phyloP scores from a whole-genome alignment of 2,113 vertebrate genomes.

The Addax nasomaculatus region DNA sequence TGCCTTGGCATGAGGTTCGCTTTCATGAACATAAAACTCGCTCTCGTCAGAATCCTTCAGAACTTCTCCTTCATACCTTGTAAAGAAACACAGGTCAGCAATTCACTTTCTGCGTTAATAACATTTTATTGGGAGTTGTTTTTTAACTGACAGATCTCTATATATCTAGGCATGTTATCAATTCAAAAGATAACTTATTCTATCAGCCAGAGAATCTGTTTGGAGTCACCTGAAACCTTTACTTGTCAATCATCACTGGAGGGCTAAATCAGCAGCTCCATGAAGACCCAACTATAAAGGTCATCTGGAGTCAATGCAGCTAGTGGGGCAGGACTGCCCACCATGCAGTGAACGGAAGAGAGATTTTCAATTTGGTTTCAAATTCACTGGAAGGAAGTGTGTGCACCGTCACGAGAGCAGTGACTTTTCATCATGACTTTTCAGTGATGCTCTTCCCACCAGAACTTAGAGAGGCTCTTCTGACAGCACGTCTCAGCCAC shows the following conservation, averaged over 20 bases:
- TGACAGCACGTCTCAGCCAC: not conserved
- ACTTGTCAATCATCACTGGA: not conserved
- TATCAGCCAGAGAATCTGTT: not conserved
- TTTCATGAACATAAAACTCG: slow-evolving; percentile 82
- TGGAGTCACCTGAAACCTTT: not conserved
- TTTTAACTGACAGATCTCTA: not conserved
- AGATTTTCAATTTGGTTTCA: not conserved
- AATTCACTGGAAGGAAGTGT: not conserved
- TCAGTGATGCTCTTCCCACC: not conserved
- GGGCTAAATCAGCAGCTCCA: not conserved
- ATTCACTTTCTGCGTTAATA: not conserved
- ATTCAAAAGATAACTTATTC: not conserved
- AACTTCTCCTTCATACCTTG: slow-evolving; percentile 80
- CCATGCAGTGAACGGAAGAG: not conserved
- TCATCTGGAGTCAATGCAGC: not conserved
- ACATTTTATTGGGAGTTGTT: not conserved
- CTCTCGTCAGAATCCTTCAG: slow-evolving; percentile 79
- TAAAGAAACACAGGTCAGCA: slow-evolving; percentile 84
- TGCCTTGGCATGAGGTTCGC: slow-evolving; percentile 88
- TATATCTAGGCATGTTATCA: not conserved
- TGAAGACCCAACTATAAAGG: not conserved
- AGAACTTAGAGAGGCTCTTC: not conserved
- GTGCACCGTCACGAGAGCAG: not conserved
- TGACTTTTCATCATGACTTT: not conserved
- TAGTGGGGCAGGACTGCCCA: not conserved